Conservation (phyloP, 2,113 vertebrate genomes). For the Panthera leo region DNA sequence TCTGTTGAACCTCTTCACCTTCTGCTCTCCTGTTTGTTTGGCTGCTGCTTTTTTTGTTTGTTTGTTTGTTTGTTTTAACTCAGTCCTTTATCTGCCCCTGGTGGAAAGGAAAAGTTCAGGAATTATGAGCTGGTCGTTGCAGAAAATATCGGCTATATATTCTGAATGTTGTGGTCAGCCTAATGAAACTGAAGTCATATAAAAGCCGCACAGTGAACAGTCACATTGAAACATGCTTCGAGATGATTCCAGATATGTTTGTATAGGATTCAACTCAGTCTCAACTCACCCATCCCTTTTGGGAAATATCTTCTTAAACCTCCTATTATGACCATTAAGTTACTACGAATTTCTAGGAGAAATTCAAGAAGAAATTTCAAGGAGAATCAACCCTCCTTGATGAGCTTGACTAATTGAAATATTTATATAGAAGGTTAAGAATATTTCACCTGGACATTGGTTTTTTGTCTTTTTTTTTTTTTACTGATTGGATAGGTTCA, state of each 20-base stretch:
- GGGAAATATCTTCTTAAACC: slow-evolving; percentile 39
- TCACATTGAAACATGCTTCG: neutral
- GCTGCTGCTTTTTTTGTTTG: neutral
- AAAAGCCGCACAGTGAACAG: neutral
- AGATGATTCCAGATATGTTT: neutral
- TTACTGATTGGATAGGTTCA: slow-evolving; percentile 17
- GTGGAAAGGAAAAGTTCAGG: neutral
- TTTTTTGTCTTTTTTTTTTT: neutral
- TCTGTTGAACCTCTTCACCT: neutral
- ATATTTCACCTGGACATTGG: slow-evolving; percentile 57
- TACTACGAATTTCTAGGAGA: slow-evolving; percentile 47
- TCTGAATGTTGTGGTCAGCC: neutral
- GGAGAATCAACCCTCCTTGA: slow-evolving; percentile 53
- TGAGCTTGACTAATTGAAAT: slow-evolving; percentile 69
- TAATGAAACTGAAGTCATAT: neutral
- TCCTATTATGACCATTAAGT: slow-evolving; percentile 39
- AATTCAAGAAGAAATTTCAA: too few relatives aligned
- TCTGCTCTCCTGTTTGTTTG: neutral
- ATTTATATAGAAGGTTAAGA: slow-evolving; percentile 47
- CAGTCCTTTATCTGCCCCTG: neutral
- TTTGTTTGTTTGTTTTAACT: neutral
- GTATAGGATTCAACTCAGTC: neutral
- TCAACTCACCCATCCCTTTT: slow-evolving; percentile 28
- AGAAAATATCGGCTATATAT: neutral
- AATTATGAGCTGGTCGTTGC: neutral